These are phyloP conservation scores for pig (Sus scrofa) DNA, from an alignment of 2,113 vertebrate genomes.

Conservation along the genomic window T2T-Sscrofa CM000812.6:216149001-216149500, in stretches of 20 bases:
- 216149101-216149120: background rate
- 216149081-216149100: background rate
- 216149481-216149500: background rate
- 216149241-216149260: background rate
- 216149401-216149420: background rate
- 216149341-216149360: background rate
- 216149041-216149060: background rate
- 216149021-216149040: background rate
- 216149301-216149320: background rate
- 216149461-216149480: background rate
- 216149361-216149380: background rate
- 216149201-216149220: background rate
- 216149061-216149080: background rate
- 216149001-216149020: accelerated
- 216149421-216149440: background rate
- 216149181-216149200: background rate
- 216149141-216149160: background rate
- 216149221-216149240: background rate
- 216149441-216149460: background rate
- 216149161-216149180: background rate
- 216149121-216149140: background rate
- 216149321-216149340: background rate
- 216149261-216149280: background rate
- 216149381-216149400: background rate
- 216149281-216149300: background rate